Evolutionary conservation across 1,140 invertebrate genomes (phyloP), one percentile per base, ranked within the genome.

Genomic region (Belonocnema kinseyi): DNA sequence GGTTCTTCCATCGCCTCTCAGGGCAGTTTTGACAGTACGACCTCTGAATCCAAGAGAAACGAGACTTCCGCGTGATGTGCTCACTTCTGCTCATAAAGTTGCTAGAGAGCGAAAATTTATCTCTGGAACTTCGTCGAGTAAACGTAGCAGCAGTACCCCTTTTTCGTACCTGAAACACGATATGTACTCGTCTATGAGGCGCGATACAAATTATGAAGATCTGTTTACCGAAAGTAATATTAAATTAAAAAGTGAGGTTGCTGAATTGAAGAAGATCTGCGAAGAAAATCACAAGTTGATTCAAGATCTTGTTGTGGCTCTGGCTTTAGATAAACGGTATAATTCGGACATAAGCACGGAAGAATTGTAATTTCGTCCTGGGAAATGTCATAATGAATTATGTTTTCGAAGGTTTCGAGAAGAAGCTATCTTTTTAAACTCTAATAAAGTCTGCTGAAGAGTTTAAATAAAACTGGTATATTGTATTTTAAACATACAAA

Each of bases 41-140:
- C 96, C 96, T 0, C 89, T 96, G 16, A 96, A 96, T 90, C 95
- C 95, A 0, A 93, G 95, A 72, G 96, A 97, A 85, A 96, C 95
- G 84, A 93, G 96, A 33, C 85, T 97, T 21, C 96, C 96, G 0
- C 92, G 93, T 26, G 95, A 96, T 73, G 94, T 97, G 76, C 93
- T 96, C 82, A 93, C 94, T 88, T 93, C 94, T 10, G 95, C 95
- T 6, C 94, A 96, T 79, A 94, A 96, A 77, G 94, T 96, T 46
- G 95, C 95, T 0, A 95, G 95, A 83, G 93, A 94, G 87, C 90
- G 94, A 10, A 95, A 95, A 73, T 82, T 73, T 16, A 66, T 54
- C 8, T 53, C 71, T 0, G 66, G 74, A 1, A 81, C 78, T 0
- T 7, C 77, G 7, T 83, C 75, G 40, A 83, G 79, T 50, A 87